phyloP scores from a whole-genome alignment of 2,888 invertebrate genomes.

The Vesta saturnalis region DNA sequence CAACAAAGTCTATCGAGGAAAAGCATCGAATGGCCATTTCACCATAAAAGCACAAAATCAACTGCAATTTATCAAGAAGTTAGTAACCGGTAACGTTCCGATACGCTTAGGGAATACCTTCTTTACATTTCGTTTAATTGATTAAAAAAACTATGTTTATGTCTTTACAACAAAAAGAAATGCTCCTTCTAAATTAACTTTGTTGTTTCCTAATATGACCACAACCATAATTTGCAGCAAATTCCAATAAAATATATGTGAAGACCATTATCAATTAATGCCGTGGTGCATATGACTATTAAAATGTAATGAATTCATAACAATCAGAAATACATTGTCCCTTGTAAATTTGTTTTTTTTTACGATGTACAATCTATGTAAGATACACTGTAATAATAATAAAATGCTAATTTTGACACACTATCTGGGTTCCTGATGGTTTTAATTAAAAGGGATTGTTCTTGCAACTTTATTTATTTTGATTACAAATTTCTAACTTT shows the following conservation, averaged over 20 bases:
- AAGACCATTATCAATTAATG: background rate
- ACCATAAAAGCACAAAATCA: constrained; percentile 53
- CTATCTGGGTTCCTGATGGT: too few species aligned
- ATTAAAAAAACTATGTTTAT: constrained; percentile 39
- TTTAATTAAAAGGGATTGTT: too few species aligned
- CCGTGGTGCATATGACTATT: too few species aligned
- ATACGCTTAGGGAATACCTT: constrained; percentile 47
- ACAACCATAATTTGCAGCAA: constrained; percentile 26
- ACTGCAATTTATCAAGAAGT: constrained; percentile 47
- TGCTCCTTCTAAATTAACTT: constrained; percentile 27
- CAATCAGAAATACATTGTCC: too few species aligned
- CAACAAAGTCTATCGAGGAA: constrained; percentile 34
- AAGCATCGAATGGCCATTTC: constrained; percentile 37
- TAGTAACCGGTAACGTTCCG: constrained; percentile 50
- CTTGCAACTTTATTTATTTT: too few species aligned
- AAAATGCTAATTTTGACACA: background rate
- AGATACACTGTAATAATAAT: background rate
- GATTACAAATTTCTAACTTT: too few species aligned
- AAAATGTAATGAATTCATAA: too few species aligned
- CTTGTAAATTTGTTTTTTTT: background rate
- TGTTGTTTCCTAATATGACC: constrained; percentile 34
- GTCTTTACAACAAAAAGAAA: constrained; percentile 25
- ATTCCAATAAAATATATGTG: constrained; percentile 10
- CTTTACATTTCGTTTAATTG: constrained; percentile 41
- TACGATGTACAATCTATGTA: background rate